A percentile compares a stretch with the other conserved stretches of the same genome.
Conservation (phyloP, 2,113 vertebrate genomes). For the Rhodinocichla rosea region DNA sequence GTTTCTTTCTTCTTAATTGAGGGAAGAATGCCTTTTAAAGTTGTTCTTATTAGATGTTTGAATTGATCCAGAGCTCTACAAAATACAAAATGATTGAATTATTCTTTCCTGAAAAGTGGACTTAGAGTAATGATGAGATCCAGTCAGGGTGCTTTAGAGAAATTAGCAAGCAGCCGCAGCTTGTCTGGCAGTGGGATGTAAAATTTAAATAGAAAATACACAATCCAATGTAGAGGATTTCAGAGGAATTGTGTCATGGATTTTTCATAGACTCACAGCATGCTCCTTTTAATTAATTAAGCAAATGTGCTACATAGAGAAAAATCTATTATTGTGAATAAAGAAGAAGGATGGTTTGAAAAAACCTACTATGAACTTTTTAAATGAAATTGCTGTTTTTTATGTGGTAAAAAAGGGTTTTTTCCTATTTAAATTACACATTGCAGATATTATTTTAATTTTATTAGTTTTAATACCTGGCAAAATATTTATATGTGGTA, state of each 20-base stretch:
- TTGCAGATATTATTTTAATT: neutral
- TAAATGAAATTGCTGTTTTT: neutral
- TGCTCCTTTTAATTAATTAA: neutral
- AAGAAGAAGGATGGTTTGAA: neutral
- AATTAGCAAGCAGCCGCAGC: neutral
- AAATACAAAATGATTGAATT: conserved; percentile 33
- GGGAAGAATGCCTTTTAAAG: neutral
- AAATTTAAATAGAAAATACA: conserved; percentile 7
- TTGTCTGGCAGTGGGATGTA: neutral
- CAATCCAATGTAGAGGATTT: neutral
- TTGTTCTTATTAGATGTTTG: neutral
- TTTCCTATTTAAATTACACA: neutral
- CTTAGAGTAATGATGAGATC: conserved; percentile 28
- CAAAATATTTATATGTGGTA: neutral
- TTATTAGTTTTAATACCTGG: neutral
- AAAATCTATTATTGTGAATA: neutral
- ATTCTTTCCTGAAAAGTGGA: neutral
- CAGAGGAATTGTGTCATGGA: neutral
- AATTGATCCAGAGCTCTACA: neutral
- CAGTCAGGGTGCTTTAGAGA: neutral
- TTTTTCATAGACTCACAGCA: neutral
- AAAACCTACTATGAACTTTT: neutral
- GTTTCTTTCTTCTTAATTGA: neutral
- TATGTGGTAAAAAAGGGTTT: rapidly evolving
- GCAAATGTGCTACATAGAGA: neutral